These are phyloP conservation scores for Calameuta filiformis DNA, from an alignment of 2,888 invertebrate genomes.

Conservation along the genomic window DNA sequence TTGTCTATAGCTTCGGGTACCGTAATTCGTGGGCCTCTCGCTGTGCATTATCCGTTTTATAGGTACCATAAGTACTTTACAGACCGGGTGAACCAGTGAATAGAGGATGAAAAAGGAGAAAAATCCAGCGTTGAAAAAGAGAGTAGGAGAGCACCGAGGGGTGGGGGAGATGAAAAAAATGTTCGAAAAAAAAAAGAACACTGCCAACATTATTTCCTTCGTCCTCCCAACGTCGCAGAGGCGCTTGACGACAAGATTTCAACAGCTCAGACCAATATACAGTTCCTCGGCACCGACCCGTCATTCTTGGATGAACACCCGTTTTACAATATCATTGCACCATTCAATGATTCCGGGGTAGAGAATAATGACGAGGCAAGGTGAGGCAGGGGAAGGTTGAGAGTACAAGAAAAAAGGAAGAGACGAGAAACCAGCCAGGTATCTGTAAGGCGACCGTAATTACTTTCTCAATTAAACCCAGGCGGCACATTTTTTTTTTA, in stretches of 20 bases:
- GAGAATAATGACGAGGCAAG: neutral
- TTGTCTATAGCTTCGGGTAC: neutral
- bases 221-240: neutral
- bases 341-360: neutral
- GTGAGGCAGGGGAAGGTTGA: neutral
- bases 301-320: conserved; percentile 8
- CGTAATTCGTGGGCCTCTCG: neutral
- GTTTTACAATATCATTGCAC: conserved; percentile 10
- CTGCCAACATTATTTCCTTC: neutral
- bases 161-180: neutral
- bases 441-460: neutral
- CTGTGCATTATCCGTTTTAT: neutral
- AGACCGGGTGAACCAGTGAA: neutral
- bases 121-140: neutral
- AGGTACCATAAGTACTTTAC: neutral
- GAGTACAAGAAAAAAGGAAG: neutral
- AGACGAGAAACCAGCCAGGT: neutral
- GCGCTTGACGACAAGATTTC: conserved; percentile 4
- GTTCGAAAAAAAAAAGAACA: neutral
- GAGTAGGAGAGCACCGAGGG: neutral
- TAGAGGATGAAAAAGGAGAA: neutral
- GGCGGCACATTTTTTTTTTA: neutral
- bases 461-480: conserved; percentile 3
- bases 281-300: conserved; percentile 4
- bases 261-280: neutral